Evolutionary conservation across 2,113 vertebrate species (phyloP), one percentile per base, ranked within the genome.

Genomic region (Nettapus auritus): DNA sequence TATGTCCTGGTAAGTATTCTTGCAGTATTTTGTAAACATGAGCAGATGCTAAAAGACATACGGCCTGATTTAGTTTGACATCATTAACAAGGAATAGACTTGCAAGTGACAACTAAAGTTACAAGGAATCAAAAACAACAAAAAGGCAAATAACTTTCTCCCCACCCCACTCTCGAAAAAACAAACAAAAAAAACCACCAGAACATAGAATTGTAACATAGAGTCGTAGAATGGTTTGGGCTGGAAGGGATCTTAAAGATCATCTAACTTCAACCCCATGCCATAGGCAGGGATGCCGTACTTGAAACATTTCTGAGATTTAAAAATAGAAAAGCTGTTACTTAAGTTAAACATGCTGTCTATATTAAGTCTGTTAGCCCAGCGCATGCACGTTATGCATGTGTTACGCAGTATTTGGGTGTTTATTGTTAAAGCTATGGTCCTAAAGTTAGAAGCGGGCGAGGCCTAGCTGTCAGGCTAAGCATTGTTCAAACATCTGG

Each of bases 1-100:
- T 99, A 94, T 99, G 99, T 94, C 99, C 99, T 44, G 99, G 99
- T 99, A 96, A 98, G 98, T 95, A 33, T 31, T 53, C 13, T 50
- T 68, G 31, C 2, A 1, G n/a, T 48, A 38, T 59, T 80, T 80
- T 56, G 9, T 52, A 33, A 83, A 14, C 52, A 53, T 52, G 8
- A 82, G 63, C 74, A 67, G 42, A 33, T 81, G 9, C 42, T 52
- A n/a, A 19, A 56, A 40, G 19, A 23, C 31, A 52, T 18, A 52
- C 12, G 13, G 31, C 29, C 7, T 1, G 2, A 53, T 46, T 63
- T 28, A 42, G 28, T 78, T 11, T 33, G 60, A 18, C 5, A 22
- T 87, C 56, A 34, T 70, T 62, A 60, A 59, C 14, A 60, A 75
- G 69, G 31, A 67, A 56, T 2, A 38, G 44, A 53, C 19, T n/a